A percentile compares a stretch with the other conserved stretches of the same genome.
Evolutionary conservation across 2,113 vertebrate genomes (phyloP).

Genomic region (Chlorodrepanis virens): DNA sequence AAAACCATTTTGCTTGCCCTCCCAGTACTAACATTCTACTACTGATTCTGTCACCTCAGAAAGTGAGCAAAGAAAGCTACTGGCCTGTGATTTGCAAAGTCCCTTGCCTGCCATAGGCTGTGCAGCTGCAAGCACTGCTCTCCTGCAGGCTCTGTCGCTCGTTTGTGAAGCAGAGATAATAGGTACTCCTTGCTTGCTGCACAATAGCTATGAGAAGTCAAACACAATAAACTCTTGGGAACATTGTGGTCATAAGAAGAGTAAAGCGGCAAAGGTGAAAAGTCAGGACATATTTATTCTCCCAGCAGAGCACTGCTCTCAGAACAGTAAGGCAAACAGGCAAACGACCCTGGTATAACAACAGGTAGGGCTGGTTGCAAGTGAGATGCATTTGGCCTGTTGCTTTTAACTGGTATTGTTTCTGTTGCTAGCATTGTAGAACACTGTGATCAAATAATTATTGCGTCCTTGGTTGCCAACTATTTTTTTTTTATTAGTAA

Average conservation of each 20-base stretch:
- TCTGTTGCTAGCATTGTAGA: slow-evolving; percentile 37
- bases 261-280: neutral
- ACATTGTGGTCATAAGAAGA: neutral
- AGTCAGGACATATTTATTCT: neutral
- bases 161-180: neutral
- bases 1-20: neutral
- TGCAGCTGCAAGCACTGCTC: neutral
- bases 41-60: neutral
- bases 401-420: neutral
- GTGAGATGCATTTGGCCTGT: neutral
- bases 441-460: slow-evolving; percentile 44
- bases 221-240: neutral
- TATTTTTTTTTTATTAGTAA: slow-evolving; percentile 60
- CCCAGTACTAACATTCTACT: neutral
- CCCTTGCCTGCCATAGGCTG: neutral
- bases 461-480: slow-evolving; percentile 39
- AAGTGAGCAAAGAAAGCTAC: neutral
- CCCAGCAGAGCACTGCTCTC: neutral
- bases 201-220: neutral
- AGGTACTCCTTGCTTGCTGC: neutral
- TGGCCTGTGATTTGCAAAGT: neutral
- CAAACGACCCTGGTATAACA: neutral
- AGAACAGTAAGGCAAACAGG: neutral
- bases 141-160: neutral
- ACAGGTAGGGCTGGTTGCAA: neutral